Evolutionary conservation across 1,140 invertebrate species (phyloP).

Genomic region (Meloidogyne exigua): DNA sequence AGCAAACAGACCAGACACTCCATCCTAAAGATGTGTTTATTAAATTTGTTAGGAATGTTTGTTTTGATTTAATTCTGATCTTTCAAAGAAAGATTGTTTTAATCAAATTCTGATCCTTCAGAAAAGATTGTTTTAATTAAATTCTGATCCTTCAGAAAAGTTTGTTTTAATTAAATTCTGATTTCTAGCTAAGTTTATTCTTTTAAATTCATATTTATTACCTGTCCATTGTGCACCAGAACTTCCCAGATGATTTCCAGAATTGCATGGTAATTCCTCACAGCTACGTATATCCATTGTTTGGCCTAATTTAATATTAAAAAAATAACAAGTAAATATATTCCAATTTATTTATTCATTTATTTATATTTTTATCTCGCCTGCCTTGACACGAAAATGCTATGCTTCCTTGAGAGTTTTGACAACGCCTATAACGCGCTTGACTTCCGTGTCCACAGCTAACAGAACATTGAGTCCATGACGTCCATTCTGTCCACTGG

Average conservation of each 20-base stretch:
- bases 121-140: neutral
- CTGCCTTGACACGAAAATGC: slow-evolving; percentile 57
- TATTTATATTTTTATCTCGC: slow-evolving; percentile 9
- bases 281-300: slow-evolving; percentile 61
- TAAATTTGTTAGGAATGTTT: neutral
- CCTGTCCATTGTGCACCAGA: neutral
- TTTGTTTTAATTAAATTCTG: neutral
- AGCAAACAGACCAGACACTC: slow-evolving; percentile 41
- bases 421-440: slow-evolving; percentile 58
- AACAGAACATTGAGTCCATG: slow-evolving; percentile 38
- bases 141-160: too few relatives aligned
- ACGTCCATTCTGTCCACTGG: slow-evolving; percentile 56
- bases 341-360: neutral
- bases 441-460: slow-evolving; percentile 60
- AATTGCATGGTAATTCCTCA: slow-evolving; percentile 51
- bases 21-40: slow-evolving; percentile 36
- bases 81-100: neutral
- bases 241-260: neutral
- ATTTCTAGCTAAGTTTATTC: neutral
- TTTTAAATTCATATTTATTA: neutral
- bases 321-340: neutral
- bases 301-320: slow-evolving; percentile 38
- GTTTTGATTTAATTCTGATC: neutral
- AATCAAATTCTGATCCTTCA: neutral
- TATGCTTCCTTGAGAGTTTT: slow-evolving; percentile 54